These are phyloP conservation scores for Leguminivora glycinivorella DNA, from an alignment of 1,140 invertebrate genomes.

Conservation along the genomic window DNA sequence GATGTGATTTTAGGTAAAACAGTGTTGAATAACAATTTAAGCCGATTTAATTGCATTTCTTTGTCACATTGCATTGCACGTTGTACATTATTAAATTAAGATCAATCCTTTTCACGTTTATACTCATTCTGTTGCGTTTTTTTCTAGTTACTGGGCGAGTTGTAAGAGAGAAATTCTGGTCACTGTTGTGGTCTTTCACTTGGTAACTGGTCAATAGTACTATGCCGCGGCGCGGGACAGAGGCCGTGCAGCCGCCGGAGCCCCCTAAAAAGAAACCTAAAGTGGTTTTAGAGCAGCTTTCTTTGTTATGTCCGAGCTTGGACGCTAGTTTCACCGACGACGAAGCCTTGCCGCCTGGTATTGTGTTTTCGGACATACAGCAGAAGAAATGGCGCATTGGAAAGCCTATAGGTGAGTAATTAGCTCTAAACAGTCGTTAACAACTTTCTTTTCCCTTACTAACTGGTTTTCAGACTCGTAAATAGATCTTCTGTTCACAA, in stretches of 20 bases:
- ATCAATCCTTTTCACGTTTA: conserved; percentile 11
- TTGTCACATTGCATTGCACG: conserved; percentile 42
- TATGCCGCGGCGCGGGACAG: conserved; percentile 65
- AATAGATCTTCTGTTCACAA: not conserved
- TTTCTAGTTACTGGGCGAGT: conserved; percentile 27
- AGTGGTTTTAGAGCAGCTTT: conserved; percentile 49
- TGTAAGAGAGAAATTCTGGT: conserved; percentile 35
- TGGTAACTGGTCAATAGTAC: conserved; percentile 37
- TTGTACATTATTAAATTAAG: conserved; percentile 44
- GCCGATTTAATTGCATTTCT: conserved; percentile 38
- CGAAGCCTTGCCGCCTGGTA: conserved; percentile 80
- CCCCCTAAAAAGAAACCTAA: conserved; percentile 63
- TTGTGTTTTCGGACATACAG: conserved; percentile 88
- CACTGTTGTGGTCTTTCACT: conserved; percentile 2
- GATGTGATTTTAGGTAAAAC: conserved; percentile 29
- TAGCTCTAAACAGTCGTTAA: not conserved
- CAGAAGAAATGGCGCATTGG: conserved; percentile 94
- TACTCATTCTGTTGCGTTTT: conserved; percentile 9
- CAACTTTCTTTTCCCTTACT: not conserved
- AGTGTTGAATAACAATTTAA: conserved; percentile 40
- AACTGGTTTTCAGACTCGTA: not conserved
- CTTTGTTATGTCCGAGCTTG: conserved; percentile 42
- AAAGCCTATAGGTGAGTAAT: conserved; percentile 85
- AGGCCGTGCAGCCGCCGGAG: conserved; percentile 48
- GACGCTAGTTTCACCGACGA: conserved; percentile 67